phyloP scores from a whole-genome alignment of 2,888 invertebrate species.

The Xestia sexstrigata region DNA sequence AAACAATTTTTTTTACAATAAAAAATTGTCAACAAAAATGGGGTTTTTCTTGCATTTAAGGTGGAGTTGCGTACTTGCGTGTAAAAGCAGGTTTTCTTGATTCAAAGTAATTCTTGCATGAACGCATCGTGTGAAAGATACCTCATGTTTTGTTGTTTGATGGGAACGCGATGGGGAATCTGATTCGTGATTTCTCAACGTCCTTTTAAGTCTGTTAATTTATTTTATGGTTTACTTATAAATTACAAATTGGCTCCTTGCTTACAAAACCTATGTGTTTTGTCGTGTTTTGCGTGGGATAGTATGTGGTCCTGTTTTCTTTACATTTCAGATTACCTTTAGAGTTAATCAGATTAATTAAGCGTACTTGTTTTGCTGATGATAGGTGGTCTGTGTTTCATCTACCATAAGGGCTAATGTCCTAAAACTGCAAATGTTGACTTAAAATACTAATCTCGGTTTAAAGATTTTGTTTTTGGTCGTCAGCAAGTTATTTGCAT shows the following conservation, averaged over 20 bases:
- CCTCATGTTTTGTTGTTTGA: constrained; percentile 27
- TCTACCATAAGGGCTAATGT: constrained; percentile 23
- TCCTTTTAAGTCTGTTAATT: constrained; percentile 44
- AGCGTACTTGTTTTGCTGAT: background rate
- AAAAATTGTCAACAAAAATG: background rate
- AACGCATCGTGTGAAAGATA: background rate
- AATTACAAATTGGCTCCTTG: constrained; percentile 37
- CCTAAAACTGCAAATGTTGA: background rate
- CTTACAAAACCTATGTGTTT: constrained; percentile 9
- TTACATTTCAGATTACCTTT: constrained; percentile 22
- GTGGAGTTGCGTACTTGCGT: background rate
- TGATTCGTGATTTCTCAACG: constrained; percentile 9
- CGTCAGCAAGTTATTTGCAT: constrained; percentile 37
- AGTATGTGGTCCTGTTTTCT: constrained; percentile 10
- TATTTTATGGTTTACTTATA: constrained; percentile 48
- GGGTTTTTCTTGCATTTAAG: background rate
- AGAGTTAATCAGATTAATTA: constrained; percentile 22
- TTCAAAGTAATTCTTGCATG: background rate
- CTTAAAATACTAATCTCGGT: constrained; percentile 21
- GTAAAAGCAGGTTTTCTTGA: background rate
- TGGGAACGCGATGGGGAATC: too few species aligned
- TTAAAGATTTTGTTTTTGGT: constrained; percentile 19
- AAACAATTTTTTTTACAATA: constrained; percentile 18
- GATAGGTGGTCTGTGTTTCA: constrained; percentile 10
- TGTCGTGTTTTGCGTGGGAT: constrained; percentile 17